Base-by-base conservation (phyloP, 64 coral and sea anemone genomes). In the Stichodactyla helianthus region DNA sequence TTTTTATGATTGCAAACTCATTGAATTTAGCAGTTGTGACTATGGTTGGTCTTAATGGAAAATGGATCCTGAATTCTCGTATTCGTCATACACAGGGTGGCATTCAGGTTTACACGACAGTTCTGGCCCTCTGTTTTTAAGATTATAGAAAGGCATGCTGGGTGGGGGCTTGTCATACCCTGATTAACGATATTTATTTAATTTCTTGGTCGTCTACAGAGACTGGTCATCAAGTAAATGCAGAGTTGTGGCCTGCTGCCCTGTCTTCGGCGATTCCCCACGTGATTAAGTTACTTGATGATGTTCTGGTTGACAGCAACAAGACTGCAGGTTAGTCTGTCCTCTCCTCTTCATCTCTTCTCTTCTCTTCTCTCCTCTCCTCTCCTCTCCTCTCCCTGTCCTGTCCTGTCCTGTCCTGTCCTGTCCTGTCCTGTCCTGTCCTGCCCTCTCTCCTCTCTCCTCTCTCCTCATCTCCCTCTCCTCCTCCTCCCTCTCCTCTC, bases 201-300 rank as follows among this genome's bases (percentile, higher is more conserved):
- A 7, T 65, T 19, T 65, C 17, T 65, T 65, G 18, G 62, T 17
- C 58, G 51, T 31, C 44, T 76, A 20, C 28, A 61, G 26, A 19
- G 23, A 65, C 53, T 83, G 17, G 87, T 78, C 94, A 97, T 16
- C 84, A 92, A 90, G 89, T 95, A 16, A 91, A 92, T 57, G 89
- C 93, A 13, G 97, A 99, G 35, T 65, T 99, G 14, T 99, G 97
- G 97, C 97, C 97, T 44, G 79, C 91, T 17, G 93, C 97, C 15
- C 82, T 99, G 76, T 99, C 93, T 2, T 95, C 93, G 22, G 93
- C 97, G 8, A 85, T 95, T 35, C 97, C 97, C 17, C 90, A 92
- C 56, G 93, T 99, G 60, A 95, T 93, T 15, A 89, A 90, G 57
- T 82, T 99, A 63, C 79, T 99, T 56, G 97, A 99, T 86, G 97